Evolutionary conservation across 2,797 vertebrate species (phyloP), one percentile per base, ranked within the genome.

Genomic region (Alectoris magna): DNA sequence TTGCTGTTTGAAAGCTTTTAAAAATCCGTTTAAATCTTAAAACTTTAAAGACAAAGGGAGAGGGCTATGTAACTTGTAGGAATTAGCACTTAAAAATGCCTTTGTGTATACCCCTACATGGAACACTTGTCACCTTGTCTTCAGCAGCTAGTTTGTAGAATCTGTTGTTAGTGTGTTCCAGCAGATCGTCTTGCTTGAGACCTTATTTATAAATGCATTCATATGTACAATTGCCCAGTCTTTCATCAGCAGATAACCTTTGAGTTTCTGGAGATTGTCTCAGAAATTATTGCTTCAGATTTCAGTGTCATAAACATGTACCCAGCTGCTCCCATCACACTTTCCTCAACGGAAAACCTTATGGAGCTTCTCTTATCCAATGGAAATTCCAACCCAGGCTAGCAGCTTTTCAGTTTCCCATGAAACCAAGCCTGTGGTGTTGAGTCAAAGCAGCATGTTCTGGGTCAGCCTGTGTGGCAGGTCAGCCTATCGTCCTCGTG

Each of bases 401-500:
- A 17, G 36, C 49, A 72, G 29, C 34, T 60, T 63, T 73, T 67
- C 44, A 11, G 13, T 43, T 56, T 71, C 17, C 36, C 44, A 26
- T 27, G 44, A 51, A 51, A 53, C 9, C 3, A 4, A 72, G 16
- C 34, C 39, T 43, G 59, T 48, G 49, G 21, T 21, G 39, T 36
- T 48, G 49, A n/a, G 36, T 31, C 36, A 2, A 34, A 34, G 11
- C 4, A n/a, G 5, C 3, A 6, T 43, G 1, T 34, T 10, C 17
- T 43, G 44, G 48, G 49, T 3, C 59, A 5, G 39, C 2, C 3
- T 10, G 19, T 76, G 66, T 15, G 19, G 34, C n/a, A 60, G n/a
- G 9, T 14, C n/a, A 27, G 14, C 71, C 19, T 60, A 26, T 10
- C 17, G 12, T 49, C 11, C 38, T 0, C 17, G 0, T 10, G 49